These are phyloP conservation scores for Eulacestoma nigropectus DNA, from an alignment of 2,113 vertebrate genomes.

Conservation along the genomic window DNA sequence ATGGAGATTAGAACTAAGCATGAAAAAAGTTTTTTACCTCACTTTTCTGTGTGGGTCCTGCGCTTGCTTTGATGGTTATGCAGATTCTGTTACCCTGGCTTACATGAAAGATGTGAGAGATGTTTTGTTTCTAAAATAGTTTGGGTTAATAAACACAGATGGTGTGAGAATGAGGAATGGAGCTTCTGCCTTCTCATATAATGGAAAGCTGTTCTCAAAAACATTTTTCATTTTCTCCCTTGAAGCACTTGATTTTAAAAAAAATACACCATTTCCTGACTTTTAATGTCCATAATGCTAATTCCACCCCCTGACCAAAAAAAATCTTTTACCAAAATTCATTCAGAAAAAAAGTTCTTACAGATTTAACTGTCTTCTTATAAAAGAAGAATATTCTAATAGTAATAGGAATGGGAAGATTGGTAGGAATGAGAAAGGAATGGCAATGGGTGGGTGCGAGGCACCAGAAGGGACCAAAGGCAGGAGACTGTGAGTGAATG, in stretches of 20 bases:
- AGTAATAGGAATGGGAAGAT: background rate
- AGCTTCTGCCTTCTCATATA: conserved; percentile 2
- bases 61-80: background rate
- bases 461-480: background rate
- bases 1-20: background rate
- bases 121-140: conserved; percentile 47
- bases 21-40: background rate
- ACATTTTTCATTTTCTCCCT: background rate
- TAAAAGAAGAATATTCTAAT: background rate
- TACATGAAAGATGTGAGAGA: background rate
- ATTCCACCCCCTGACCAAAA: background rate
- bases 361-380: background rate
- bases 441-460: background rate
- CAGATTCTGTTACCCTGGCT: background rate
- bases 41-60: background rate
- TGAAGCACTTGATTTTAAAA: background rate
- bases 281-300: background rate
- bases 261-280: background rate
- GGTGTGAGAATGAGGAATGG: conserved; percentile 16
- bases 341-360: background rate
- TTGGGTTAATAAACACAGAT: conserved; percentile 38
- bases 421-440: background rate
- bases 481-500: background rate
- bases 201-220: conserved; percentile 8
- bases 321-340: background rate